These are phyloP conservation scores for Caradrina clavipalpis DNA, from an alignment of 2,888 invertebrate genomes.

Conservation along the genomic window DNA sequence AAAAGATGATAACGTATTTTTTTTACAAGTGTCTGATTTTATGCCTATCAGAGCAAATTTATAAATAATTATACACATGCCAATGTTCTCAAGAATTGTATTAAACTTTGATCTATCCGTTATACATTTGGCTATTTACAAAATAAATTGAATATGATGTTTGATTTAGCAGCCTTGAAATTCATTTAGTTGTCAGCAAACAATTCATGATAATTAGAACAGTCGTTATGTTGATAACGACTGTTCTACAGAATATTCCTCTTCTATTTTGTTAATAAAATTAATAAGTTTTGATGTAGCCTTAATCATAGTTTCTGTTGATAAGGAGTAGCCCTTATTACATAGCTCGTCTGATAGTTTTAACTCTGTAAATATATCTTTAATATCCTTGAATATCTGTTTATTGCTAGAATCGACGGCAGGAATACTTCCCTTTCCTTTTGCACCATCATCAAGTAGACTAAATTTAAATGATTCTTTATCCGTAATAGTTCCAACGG, in stretches of 20 bases:
- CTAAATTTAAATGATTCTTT: slow-evolving; percentile 65
- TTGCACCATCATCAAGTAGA: slow-evolving; percentile 66
- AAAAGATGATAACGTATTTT: too few relatives aligned
- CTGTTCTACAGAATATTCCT: slow-evolving; percentile 66
- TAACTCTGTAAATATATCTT: slow-evolving; percentile 18
- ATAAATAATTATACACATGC: too few relatives aligned
- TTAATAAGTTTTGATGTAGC: slow-evolving; percentile 74
- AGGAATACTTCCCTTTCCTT: slow-evolving; percentile 57
- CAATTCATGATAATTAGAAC: neutral
- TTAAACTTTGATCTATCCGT: slow-evolving; percentile 15
- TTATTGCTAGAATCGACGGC: slow-evolving; percentile 50
- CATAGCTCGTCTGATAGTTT: neutral
- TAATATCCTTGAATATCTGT: slow-evolving; percentile 54
- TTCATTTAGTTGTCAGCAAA: neutral
- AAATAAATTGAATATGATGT: slow-evolving; percentile 12
- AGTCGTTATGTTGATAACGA: too few relatives aligned
- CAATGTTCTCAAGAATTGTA: slow-evolving; percentile 17
- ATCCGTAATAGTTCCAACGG: slow-evolving; percentile 31
- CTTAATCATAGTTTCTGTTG: slow-evolving; percentile 61
- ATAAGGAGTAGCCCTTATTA: slow-evolving; percentile 9
- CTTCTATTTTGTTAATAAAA: slow-evolving; percentile 78
- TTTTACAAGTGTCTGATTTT: too few relatives aligned
- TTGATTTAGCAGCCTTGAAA: slow-evolving; percentile 5
- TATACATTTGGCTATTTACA: slow-evolving; percentile 23
- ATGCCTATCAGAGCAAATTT: too few relatives aligned